Percentiles rank a stretch among this genome's conserved stretches.
These are phyloP conservation scores for Bombus haemorrhoidalis DNA, from an alignment of 1,140 invertebrate species.

Conservation along the genomic window DNA sequence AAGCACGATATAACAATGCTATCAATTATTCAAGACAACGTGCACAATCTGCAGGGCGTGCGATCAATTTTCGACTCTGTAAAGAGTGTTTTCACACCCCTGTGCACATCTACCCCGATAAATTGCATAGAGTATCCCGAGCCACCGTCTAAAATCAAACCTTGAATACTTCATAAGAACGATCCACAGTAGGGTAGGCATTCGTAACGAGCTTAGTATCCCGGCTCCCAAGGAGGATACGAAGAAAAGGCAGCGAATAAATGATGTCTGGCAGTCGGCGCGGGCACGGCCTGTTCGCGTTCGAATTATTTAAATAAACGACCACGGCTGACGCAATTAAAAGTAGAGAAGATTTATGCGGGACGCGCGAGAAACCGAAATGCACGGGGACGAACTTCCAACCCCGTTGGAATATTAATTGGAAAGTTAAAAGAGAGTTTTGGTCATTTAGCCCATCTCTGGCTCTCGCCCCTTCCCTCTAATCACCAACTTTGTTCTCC, in stretches of 20 bases:
- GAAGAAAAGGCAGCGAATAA: constrained; percentile 26
- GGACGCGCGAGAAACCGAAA: constrained; percentile 41
- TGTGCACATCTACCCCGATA: constrained; percentile 16
- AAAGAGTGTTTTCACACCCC: background rate
- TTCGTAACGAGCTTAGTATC: constrained; percentile 36
- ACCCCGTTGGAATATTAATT: constrained; percentile 74
- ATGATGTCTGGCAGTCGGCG: background rate
- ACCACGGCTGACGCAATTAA: constrained; percentile 71
- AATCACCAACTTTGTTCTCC: constrained; percentile 10
- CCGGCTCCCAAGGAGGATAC: background rate
- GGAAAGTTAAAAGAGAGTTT: constrained; percentile 75
- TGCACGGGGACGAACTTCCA: constrained; percentile 6
- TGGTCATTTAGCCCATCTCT: constrained; percentile 40
- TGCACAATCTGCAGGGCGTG: background rate
- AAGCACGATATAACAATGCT: background rate
- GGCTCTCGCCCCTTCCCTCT: background rate
- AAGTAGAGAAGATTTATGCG: constrained; percentile 70
- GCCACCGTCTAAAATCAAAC: constrained; percentile 28
- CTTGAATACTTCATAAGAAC: constrained; percentile 40
- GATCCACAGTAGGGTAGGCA: background rate
- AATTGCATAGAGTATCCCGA: constrained; percentile 5
- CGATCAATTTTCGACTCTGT: constrained; percentile 7
- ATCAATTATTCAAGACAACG: background rate
- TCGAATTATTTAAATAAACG: constrained; percentile 78
- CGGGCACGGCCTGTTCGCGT: background rate